Percentiles rank a stretch among this genome's conserved stretches.
phyloP scores from a whole-genome alignment of 30 jellyfish, hydroid and myxozoan species.

The Chrysaora quinquecirrha region DNA sequence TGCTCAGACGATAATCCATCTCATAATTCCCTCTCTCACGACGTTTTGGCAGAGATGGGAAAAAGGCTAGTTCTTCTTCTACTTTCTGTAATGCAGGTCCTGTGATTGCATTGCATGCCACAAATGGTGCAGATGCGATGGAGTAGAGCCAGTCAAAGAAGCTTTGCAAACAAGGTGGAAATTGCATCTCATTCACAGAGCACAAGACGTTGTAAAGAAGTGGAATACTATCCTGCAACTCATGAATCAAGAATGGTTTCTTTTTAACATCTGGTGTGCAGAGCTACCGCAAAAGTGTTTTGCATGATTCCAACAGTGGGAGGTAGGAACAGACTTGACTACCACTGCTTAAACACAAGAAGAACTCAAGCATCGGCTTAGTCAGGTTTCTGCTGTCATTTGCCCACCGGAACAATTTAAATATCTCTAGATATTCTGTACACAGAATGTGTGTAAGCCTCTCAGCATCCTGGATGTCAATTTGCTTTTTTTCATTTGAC shows the following conservation, averaged over 20 bases:
- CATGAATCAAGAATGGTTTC: not conserved
- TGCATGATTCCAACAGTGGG: not conserved
- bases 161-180: not conserved
- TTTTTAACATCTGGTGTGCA: not conserved
- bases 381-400: not conserved
- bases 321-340: not conserved
- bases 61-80: not conserved
- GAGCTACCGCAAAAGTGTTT: not conserved
- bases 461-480: not conserved
- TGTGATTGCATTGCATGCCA: not conserved
- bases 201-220: not conserved
- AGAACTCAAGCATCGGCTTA: not conserved
- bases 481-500: not conserved
- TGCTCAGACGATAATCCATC: not conserved
- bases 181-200: not conserved
- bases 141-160: not conserved
- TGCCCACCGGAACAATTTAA: not conserved
- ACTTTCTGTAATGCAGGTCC: not conserved
- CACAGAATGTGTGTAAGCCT: not conserved
- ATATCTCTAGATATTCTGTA: not conserved
- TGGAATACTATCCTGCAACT: not conserved
- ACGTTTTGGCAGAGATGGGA: not conserved
- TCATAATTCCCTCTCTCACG: not conserved
- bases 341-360: not conserved
- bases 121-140: slow-evolving; percentile 4